Evolutionary conservation across 2,113 vertebrate species (phyloP).

Genomic region (Pseudopipra pipra): DNA sequence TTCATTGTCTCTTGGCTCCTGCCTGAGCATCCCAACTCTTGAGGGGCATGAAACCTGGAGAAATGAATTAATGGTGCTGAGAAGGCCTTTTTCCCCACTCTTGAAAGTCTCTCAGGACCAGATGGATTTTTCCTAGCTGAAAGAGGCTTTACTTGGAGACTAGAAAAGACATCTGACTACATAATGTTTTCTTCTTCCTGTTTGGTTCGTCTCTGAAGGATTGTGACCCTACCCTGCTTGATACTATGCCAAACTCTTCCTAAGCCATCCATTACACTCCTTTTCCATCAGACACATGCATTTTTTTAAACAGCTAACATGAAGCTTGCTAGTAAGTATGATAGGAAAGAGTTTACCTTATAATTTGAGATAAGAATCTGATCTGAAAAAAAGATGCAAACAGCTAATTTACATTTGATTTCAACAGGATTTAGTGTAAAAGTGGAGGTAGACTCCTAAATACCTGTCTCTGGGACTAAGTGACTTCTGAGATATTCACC

Average conservation of each 20-base stretch:
- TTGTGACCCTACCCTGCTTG: background rate
- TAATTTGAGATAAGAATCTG: background rate
- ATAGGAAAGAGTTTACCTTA: background rate
- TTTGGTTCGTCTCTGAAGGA: background rate
- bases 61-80: background rate
- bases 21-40: background rate
- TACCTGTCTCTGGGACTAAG: background rate
- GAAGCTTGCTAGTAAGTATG: background rate
- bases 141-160: background rate
- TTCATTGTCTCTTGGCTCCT: background rate
- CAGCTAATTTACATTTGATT: background rate
- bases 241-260: background rate
- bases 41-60: accelerated
- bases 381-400: background rate
- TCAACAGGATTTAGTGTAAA: background rate
- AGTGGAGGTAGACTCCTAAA: background rate
- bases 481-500: accelerated
- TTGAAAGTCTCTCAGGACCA: background rate
- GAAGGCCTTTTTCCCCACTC: background rate
- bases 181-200: background rate
- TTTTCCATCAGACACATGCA: background rate
- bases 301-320: background rate
- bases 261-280: background rate
- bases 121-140: background rate
- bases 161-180: background rate